phyloP scores from a whole-genome alignment of 2,797 vertebrate species.

The Perodicticus potto region DNA sequence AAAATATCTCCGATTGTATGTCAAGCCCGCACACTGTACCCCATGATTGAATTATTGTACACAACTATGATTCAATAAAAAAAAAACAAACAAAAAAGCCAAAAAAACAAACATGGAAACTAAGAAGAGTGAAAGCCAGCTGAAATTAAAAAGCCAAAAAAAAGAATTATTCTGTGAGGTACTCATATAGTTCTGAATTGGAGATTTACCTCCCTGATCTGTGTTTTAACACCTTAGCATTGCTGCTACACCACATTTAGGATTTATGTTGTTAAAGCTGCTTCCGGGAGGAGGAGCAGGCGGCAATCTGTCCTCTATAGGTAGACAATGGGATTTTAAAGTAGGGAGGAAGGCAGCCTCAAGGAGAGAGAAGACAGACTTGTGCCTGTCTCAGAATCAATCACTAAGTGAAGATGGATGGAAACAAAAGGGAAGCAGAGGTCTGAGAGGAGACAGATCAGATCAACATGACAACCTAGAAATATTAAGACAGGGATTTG shows the following conservation, averaged over 20 bases:
- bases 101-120: too few species aligned
- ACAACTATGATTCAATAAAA: too few species aligned
- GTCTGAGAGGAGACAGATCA: not conserved
- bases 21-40: too few species aligned
- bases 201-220: not conserved
- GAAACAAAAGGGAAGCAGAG: not conserved
- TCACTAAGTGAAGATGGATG: not conserved
- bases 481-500: not conserved
- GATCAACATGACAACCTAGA: not conserved
- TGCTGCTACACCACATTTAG: not conserved
- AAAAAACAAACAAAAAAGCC: too few species aligned
- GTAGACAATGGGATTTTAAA: not conserved
- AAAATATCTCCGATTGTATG: too few species aligned
- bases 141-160: too few species aligned
- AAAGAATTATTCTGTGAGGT: not conserved
- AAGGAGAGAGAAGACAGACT: slow-evolving; percentile 36
- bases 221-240: not conserved
- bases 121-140: too few species aligned
- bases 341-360: not conserved
- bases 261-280: not conserved
- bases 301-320: not conserved
- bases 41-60: too few species aligned
- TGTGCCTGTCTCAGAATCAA: not conserved
- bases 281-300: not conserved
- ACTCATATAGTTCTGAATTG: not conserved